Percentiles rank a stretch among this genome's conserved stretches.
Conservation (phyloP, 2,113 vertebrate genomes). For the Oriolus oriolus region DNA sequence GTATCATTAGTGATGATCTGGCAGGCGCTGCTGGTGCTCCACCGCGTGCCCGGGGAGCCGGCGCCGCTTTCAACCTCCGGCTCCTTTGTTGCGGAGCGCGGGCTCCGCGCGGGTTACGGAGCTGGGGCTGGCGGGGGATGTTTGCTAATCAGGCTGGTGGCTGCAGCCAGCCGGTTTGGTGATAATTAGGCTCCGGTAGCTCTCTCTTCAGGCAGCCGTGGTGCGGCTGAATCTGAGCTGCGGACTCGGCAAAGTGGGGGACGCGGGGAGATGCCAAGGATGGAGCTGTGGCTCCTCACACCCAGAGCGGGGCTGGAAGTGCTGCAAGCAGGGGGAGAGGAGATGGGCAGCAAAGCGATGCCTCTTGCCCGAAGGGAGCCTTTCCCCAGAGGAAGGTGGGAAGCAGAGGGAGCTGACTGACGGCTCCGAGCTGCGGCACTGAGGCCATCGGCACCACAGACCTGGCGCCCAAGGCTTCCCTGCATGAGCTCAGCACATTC, state of each 20-base stretch:
- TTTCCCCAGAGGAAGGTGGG: not conserved
- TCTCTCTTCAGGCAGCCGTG: not conserved
- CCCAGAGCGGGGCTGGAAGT: fast-evolving
- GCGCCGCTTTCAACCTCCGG: not conserved
- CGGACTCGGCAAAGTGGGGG: fast-evolving
- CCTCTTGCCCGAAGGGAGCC: not conserved
- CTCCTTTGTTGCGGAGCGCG: not conserved
- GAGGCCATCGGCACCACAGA: fast-evolving
- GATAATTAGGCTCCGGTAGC: not conserved
- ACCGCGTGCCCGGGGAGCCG: not conserved
- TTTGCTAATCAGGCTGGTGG: not conserved
- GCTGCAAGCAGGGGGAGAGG: not conserved
- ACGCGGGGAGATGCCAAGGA: fast-evolving
- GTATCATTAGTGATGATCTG: not conserved
- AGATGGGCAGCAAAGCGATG: fast-evolving
- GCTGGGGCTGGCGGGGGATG: not conserved
- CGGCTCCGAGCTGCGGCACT: fast-evolving
- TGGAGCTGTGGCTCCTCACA: fast-evolving
- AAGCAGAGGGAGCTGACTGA: not conserved
- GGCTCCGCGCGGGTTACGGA: not conserved
- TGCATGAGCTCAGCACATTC: not conserved
- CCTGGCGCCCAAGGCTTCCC: not conserved
- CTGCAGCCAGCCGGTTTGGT: not conserved
- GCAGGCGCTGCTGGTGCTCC: not conserved
- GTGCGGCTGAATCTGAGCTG: not conserved